Evolutionary conservation across 2,113 vertebrate genomes (phyloP).

Genomic region (Orthonyx spaldingii): DNA sequence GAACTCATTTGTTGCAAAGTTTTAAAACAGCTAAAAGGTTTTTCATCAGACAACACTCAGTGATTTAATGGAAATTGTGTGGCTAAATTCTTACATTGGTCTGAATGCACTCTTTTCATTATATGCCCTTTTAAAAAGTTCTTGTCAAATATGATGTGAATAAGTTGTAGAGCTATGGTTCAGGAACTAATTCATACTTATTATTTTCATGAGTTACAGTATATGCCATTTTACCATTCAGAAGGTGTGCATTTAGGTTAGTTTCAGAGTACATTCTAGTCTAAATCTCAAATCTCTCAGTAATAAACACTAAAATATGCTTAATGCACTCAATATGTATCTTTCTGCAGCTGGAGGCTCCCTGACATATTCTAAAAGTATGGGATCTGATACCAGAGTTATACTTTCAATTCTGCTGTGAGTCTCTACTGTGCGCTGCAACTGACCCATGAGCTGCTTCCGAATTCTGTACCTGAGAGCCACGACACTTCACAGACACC

Average conservation of each 20-base stretch:
- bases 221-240: constrained; percentile 7
- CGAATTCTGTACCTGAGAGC: neutral
- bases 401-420: neutral
- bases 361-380: neutral
- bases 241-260: neutral
- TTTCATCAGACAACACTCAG: neutral
- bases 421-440: neutral
- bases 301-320: constrained; percentile 41
- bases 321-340: neutral
- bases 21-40: neutral
- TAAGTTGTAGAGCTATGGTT: neutral
- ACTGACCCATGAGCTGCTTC: neutral
- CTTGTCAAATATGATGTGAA: neutral
- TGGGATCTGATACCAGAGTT: neutral
- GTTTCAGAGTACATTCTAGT: neutral
- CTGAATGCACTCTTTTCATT: neutral
- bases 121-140: neutral
- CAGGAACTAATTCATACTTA: neutral
- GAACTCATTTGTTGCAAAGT: neutral
- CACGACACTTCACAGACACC: neutral
- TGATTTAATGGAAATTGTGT: neutral
- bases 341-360: constrained; percentile 12
- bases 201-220: constrained; percentile 5
- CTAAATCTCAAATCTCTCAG: constrained; percentile 16
- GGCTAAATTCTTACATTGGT: neutral